Base-by-base conservation (phyloP, 2,888 invertebrate genomes). In the Hirtodrosophila cameraria region DNA sequence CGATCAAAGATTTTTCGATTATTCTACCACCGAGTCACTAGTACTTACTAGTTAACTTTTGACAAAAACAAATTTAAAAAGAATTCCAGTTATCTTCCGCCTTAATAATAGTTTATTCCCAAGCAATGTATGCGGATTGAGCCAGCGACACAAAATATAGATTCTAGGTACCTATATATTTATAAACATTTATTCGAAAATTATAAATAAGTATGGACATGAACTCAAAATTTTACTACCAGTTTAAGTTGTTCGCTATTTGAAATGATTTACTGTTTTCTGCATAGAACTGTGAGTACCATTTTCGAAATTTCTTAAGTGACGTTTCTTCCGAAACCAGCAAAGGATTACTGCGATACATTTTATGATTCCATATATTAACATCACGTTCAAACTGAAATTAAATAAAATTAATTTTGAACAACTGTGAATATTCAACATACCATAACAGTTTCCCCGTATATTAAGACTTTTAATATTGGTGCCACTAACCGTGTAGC, bases 221-320 rank as follows among this genome's bases (percentile, higher is more conserved):
- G n/a, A 18, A 18, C 1, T 2, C 5, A 1, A 5, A 18, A 0
- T 23, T 23, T 23, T 8, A 18, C 27, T 60, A 72, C 60, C 53
- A 69, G 13, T 12, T 11, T 5, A 25, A 7, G 9, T 18, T 46
- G 16, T 12, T 16, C 1, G 30, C 23, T 9, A 15, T 13, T 25
- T 48, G 35, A 55, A 59, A 83, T 35, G 64, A n/a, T 28, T 92
- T 93, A 83, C 96, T 96, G 61, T 94, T 93, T 30, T 94, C 92
- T 0, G 95, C 94, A 88, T 97, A 97, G 89, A 97, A 97, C 88
- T 97, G 97, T 0, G 93, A 92, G 88, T 94, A 97, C 97, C 97
- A 97, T 11, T 92, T 91, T 0, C 97, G 92, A 88, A 94, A 96
- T 0, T 93, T 92, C n/a, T 93, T 92, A 1, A 97, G 94, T 0